phyloP scores from a whole-genome alignment of 2,113 vertebrate species.

The Thryonomys swinderianus region DNA sequence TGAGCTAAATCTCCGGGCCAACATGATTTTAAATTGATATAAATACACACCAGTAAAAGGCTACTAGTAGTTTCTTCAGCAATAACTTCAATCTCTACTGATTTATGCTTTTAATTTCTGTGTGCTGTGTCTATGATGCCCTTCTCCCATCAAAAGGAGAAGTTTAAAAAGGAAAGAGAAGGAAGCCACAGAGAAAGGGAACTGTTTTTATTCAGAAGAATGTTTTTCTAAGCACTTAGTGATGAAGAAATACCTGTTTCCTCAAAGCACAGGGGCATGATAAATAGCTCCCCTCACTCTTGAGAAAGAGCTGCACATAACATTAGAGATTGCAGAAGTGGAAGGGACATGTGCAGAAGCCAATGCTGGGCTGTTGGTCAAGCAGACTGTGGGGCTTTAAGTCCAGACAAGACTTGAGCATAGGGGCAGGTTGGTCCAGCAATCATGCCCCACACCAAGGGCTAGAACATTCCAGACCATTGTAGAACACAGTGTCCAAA shows the following conservation, averaged over 20 bases:
- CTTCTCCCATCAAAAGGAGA: neutral
- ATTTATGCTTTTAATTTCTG: neutral
- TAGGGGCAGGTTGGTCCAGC: neutral
- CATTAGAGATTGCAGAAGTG: neutral
- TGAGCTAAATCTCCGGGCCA: no score
- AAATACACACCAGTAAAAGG: neutral
- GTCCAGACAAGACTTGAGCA: neutral
- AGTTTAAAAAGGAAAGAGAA: constrained; percentile 62
- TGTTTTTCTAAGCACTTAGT: constrained; percentile 17
- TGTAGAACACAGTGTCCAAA: neutral
- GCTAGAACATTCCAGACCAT: neutral
- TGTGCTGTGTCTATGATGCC: neutral
- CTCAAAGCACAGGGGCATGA: neutral
- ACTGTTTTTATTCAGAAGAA: neutral
- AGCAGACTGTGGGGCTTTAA: no score
- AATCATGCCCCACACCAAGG: neutral
- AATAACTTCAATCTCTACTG: neutral
- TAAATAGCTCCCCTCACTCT: neutral
- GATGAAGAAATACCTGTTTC: constrained; percentile 19
- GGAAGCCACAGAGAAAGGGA: neutral
- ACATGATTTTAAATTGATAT: neutral
- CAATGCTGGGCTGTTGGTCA: no score
- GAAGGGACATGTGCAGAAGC: neutral
- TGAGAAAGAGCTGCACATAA: neutral
- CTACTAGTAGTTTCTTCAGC: neutral